Percentiles rank a stretch among this genome's conserved stretches.
phyloP scores from a whole-genome alignment of 2,888 invertebrate species.

The Habrosyne pyritoides region DNA sequence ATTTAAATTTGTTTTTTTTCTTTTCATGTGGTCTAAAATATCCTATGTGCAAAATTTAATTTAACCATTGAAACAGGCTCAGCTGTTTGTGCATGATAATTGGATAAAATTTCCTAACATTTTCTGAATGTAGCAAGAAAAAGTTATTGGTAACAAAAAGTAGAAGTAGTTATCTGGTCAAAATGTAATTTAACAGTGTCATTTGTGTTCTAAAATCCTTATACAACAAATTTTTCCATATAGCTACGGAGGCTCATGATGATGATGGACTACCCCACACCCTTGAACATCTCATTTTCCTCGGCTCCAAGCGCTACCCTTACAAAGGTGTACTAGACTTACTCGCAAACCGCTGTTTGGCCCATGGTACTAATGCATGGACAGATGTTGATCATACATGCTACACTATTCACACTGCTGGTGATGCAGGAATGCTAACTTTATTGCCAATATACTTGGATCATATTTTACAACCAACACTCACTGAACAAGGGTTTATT shows the following conservation, averaged over 20 bases:
- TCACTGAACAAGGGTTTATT: slow-evolving; percentile 91
- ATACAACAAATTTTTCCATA: slow-evolving; percentile 14
- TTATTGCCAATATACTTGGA: slow-evolving; percentile 96
- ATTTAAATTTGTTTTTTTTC: too few species aligned
- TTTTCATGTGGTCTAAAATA: too few species aligned
- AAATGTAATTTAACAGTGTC: too few species aligned
- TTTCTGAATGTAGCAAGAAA: too few species aligned
- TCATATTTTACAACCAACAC: slow-evolving; percentile 92
- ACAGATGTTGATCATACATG: slow-evolving; percentile 94
- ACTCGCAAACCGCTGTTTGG: slow-evolving; percentile 94
- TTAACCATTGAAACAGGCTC: too few species aligned
- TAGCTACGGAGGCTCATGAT: slow-evolving; percentile 95
- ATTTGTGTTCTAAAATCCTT: neutral
- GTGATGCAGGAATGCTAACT: slow-evolving; percentile 92
- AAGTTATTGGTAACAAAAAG: too few species aligned
- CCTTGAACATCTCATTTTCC: slow-evolving; percentile 94
- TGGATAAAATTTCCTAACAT: too few species aligned
- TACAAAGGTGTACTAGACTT: slow-evolving; percentile 95
- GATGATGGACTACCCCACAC: slow-evolving; percentile 97
- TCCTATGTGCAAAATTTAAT: too few species aligned
- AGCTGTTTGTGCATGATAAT: too few species aligned
- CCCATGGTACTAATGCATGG: slow-evolving; percentile 96
- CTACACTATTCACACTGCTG: slow-evolving; percentile 94
- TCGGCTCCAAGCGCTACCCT: slow-evolving; percentile 95
- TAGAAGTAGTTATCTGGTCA: too few species aligned